A percentile compares a stretch with the other conserved stretches of the same genome.
These are phyloP conservation scores for Dolichotis patagonum DNA, from an alignment of 2,113 vertebrate species.

Conservation along the genomic window DNA sequence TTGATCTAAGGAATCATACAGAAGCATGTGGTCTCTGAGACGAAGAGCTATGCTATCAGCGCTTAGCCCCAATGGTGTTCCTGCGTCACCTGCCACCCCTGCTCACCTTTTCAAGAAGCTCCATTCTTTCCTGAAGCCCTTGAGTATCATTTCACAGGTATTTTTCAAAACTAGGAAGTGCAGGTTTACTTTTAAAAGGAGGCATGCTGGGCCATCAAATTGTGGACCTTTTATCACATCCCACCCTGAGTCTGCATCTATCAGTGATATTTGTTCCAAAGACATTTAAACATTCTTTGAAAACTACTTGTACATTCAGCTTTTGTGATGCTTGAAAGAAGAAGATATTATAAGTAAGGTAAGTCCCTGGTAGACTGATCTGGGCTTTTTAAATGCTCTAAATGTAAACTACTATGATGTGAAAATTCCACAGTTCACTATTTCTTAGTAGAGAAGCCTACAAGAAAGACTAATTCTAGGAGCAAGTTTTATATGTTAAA, in stretches of 20 bases:
- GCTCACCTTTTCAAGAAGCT: constrained; percentile 35
- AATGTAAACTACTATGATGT: neutral
- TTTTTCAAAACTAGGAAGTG: constrained; percentile 53
- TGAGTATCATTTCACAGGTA: neutral
- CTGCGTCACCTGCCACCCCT: neutral
- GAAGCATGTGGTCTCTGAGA: neutral
- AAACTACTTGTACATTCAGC: constrained; percentile 7
- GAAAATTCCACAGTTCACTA: constrained; percentile 13
- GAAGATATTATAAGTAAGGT: constrained; percentile 14
- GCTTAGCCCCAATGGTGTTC: neutral
- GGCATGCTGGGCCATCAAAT: neutral
- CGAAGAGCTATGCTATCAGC: neutral
- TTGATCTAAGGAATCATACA: constrained; percentile 46
- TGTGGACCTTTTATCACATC: neutral
- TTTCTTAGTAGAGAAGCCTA: constrained; percentile 15
- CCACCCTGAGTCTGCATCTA: neutral
- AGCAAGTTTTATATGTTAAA: neutral
- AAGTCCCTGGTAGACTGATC: constrained; percentile 22
- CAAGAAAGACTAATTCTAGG: neutral
- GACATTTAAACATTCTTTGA: constrained; percentile 34
- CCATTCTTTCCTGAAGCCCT: constrained; percentile 21
- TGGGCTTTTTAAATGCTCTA: neutral
- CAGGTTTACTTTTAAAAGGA: neutral
- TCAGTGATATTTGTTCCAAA: neutral
- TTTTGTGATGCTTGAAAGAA: constrained; percentile 57